Evolutionary conservation across 2,888 invertebrate species (phyloP), one percentile per base, ranked within the genome.

Genomic region (Itoplectis maculator): DNA sequence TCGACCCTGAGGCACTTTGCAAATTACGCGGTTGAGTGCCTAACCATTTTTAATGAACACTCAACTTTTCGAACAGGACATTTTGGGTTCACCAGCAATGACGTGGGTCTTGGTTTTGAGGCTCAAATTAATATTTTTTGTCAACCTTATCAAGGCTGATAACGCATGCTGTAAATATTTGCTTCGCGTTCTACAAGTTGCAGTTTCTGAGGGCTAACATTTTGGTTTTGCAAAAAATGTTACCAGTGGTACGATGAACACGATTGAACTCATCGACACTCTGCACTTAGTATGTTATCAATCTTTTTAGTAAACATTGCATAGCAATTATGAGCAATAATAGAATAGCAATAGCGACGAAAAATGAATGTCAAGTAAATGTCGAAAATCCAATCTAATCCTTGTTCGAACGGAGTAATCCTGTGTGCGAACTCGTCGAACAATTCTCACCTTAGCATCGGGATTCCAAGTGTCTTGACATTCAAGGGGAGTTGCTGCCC

Each of bases 401-500:
- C 40, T 37, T 37, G 18, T 61, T 37, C 37, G n/a, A 18, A 40
- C n/a, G 15, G 23, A 40, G 8, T 61, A 40, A 61, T 61, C 40
- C 61, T 7, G 37, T 37, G 40, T 61, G 42, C 42, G 45, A 65
- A 13, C 9, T 40, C 23, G 35, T 59, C 59, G 45, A 35, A 59
- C n/a, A 45, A 72, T 72, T 72, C 72, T 45, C n/a, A 59, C 59
- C 56, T 72, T 45, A 59, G 59, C 42, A 45, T 59, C 45, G 45
- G 15, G 47, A 59, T 61, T 76, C 49, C 47, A 40, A 69, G 35
- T 76, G 37, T 61, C 68, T 76, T 69, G 61, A 69, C 59, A 69
- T 69, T 61, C 20, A 47, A 70, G 56, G 47, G 23, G 18, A 47
- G 56, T 61, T 49, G 61, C 29, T 49, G 59, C 35, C 37, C 66